phyloP scores from a whole-genome alignment of 2,888 invertebrate genomes.

The Lamproptera curius region DNA sequence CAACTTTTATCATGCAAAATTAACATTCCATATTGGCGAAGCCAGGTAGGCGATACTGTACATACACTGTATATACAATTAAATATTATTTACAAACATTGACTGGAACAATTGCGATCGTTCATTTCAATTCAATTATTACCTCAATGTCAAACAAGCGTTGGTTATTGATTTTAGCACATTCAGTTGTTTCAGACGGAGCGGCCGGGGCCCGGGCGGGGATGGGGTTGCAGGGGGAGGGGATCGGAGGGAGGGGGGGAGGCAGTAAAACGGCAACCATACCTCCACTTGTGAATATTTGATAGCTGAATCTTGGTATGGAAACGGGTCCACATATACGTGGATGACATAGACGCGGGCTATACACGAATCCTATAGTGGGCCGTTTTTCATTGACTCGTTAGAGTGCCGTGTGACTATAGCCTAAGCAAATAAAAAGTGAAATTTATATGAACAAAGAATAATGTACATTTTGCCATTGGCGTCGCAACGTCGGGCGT shows the following conservation, averaged over 20 bases:
- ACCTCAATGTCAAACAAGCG: constrained; percentile 59
- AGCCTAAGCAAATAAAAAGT: too few species aligned
- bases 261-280: constrained; percentile 70
- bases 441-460: too few species aligned
- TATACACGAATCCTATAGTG: too few species aligned
- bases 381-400: too few species aligned
- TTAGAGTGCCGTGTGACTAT: too few species aligned
- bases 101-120: constrained; percentile 16
- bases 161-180: constrained; percentile 72
- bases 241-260: constrained; percentile 31
- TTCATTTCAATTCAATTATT: constrained; percentile 21
- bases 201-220: constrained; percentile 29
- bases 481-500: too few species aligned
- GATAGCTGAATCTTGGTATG: constrained; percentile 69
- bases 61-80: too few species aligned
- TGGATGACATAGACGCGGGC: constrained; percentile 25
- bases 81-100: constrained; percentile 6
- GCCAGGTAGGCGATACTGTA: too few species aligned
- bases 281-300: constrained; percentile 74
- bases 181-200: constrained; percentile 69
- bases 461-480: too few species aligned
- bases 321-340: constrained; percentile 48
- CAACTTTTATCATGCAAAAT: too few species aligned
- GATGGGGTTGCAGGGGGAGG: constrained; percentile 30
- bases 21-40: too few species aligned